A percentile compares a stretch with the other conserved stretches of the same genome.
Conservation (phyloP, 2,113 vertebrate species). For the Xiphorhynchus elegans region DNA sequence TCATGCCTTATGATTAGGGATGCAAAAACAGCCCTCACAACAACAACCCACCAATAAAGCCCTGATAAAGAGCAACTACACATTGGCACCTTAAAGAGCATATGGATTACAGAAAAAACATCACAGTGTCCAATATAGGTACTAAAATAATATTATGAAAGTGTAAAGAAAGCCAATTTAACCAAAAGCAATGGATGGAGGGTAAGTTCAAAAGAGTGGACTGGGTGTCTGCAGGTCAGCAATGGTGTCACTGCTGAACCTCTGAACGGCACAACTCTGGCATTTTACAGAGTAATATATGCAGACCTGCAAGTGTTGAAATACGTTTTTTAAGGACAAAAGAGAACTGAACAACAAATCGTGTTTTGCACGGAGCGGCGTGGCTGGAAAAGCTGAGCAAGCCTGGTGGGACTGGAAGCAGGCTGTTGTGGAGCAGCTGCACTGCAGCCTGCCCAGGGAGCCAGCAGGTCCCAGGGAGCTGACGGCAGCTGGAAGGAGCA, state of each 20-base stretch:
- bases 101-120: not conserved
- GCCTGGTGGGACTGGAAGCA: not conserved
- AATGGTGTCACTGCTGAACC: not conserved
- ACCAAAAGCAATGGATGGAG: not conserved
- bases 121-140: not conserved
- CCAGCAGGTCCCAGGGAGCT: not conserved
- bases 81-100: not conserved
- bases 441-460: not conserved
- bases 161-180: not conserved
- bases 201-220: not conserved
- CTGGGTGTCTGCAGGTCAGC: not conserved
- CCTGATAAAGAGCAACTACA: not conserved
- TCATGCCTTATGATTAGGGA: not conserved
- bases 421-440: not conserved
- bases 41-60: not conserved
- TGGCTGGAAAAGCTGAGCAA: not conserved
- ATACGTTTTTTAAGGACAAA: not conserved
- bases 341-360: not conserved
- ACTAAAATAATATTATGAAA: not conserved
- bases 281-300: not conserved
- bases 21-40: not conserved
- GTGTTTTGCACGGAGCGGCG: not conserved
- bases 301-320: not conserved
- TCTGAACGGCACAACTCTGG: not conserved
- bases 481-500: not conserved